These are phyloP conservation scores for Mastigias papua DNA, from an alignment of 30 jellyfish, hydroid and myxozoan genomes.

Conservation along the genomic window DNA sequence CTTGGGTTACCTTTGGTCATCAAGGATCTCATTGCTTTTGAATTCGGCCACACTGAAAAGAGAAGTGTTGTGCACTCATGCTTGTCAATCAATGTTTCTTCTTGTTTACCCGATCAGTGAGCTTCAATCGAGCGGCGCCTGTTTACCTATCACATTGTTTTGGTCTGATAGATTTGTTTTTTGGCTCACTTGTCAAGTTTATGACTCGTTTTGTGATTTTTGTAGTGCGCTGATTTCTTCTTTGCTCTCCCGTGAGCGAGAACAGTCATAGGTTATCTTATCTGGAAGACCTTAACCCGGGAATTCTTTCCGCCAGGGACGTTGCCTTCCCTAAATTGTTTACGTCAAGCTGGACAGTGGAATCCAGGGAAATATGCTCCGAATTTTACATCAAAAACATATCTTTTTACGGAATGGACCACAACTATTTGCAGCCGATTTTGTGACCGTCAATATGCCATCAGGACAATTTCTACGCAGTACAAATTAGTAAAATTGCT, in stretches of 20 bases:
- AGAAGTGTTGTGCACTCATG: constrained; percentile 29
- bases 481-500: no score
- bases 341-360: no score
- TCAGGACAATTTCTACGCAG: no score
- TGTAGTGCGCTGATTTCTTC: neutral
- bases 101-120: constrained; percentile 56
- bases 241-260: neutral
- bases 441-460: no score
- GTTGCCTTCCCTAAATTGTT: no score
- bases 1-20: constrained; percentile 72
- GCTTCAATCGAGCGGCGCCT: constrained; percentile 25
- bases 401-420: no score
- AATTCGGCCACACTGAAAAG: constrained; percentile 75
- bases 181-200: neutral
- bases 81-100: constrained; percentile 28
- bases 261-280: no score
- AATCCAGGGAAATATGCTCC: no score
- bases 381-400: no score
- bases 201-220: neutral
- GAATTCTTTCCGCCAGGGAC: neutral
- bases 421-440: no score
- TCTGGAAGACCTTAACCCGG: no score
- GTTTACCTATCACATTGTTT: constrained; percentile 8
- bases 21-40: constrained; percentile 68
- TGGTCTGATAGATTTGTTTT: constrained; percentile 39